Evolutionary conservation across 2,888 invertebrate species (phyloP), one percentile per base, ranked within the genome.

Genomic region (Ectemnius continuus): DNA sequence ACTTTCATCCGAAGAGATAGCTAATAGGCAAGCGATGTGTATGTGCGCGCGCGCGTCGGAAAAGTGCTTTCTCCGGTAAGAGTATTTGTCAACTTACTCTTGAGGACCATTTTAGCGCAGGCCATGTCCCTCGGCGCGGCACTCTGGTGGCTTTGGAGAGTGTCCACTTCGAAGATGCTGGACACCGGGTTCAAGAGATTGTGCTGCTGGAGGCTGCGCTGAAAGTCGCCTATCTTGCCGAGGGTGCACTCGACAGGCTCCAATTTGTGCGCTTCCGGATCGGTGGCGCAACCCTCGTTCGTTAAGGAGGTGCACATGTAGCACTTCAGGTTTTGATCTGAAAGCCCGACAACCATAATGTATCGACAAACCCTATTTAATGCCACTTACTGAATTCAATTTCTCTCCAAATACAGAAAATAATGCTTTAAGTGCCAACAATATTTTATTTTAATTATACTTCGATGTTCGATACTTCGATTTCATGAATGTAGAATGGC

Each of bases 271-370:
- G 79, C 61, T 3, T 58, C 58, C 0, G 78, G 79, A 52, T 85
- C 82, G 23, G 23, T 81, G 26, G 73, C 81, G 67, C 89, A 88
- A 0, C 63, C 76, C 18, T 81, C 67, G 36, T 84, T 66, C 8
- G 80, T 82, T n/a, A 74, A 1, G 0, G 84, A 78, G 2, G 70
- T 81, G 70, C 89, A 89, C 76, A 85, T 83, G 79, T 88, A 89
- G 76, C 89, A 89, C 45, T 82, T 86, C 45, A 87, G 65, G 16
- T 76, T 77, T n/a, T 84, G 85, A 56, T 83, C 89, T 89, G 76
- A 6, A 65, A 80, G 1, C 1, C 36, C 6, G 6, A 36, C 8
- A 8, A 11, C 8, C 36, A 5, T 8, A 36, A 8, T 36, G 0
- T 36, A 36, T 36, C 36, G 8, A 36, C 36, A 6, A 36, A 36